These are phyloP conservation scores for Oreochromis tanganicae DNA, from an alignment of 2,113 vertebrate genomes.

Conservation along the genomic window DNA sequence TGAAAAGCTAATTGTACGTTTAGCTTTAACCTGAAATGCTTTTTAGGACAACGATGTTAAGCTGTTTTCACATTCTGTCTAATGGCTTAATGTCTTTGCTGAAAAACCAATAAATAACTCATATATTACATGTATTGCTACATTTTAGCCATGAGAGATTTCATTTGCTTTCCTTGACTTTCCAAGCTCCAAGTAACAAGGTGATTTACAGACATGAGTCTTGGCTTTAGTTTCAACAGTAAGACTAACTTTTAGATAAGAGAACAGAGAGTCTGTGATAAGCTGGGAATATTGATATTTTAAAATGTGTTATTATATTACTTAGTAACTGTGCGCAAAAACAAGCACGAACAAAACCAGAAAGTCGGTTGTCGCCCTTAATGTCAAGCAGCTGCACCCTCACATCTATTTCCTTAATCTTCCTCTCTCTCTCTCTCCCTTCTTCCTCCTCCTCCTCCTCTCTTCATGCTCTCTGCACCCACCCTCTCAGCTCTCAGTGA, in stretches of 20 bases:
- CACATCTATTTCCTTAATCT: slow-evolving; percentile 26
- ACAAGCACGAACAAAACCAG: not conserved
- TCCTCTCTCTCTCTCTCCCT: not conserved
- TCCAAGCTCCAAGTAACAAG: not conserved
- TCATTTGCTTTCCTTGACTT: not conserved
- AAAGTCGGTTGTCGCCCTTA: not conserved
- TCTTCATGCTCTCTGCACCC: not conserved
- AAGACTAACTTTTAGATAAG: not conserved
- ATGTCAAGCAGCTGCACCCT: slow-evolving; percentile 53
- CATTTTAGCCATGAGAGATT: not conserved
- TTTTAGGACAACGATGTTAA: not conserved
- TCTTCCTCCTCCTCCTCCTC: slow-evolving; percentile 7
- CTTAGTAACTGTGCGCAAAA: not conserved
- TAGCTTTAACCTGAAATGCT: not conserved
- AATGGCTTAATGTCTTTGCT: not conserved
- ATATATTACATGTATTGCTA: not conserved
- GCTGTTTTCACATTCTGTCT: not conserved
- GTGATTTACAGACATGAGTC: not conserved
- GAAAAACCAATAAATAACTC: not conserved
- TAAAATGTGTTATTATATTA: not conserved
- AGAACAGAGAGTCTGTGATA: not conserved
- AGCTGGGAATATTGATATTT: not conserved
- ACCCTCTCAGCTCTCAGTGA: not conserved
- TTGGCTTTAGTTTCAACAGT: not conserved
- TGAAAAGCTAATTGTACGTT: not conserved